Evolutionary conservation across 2,888 invertebrate species (phyloP).

Genomic region (Aporophyla lueneburgensis): DNA sequence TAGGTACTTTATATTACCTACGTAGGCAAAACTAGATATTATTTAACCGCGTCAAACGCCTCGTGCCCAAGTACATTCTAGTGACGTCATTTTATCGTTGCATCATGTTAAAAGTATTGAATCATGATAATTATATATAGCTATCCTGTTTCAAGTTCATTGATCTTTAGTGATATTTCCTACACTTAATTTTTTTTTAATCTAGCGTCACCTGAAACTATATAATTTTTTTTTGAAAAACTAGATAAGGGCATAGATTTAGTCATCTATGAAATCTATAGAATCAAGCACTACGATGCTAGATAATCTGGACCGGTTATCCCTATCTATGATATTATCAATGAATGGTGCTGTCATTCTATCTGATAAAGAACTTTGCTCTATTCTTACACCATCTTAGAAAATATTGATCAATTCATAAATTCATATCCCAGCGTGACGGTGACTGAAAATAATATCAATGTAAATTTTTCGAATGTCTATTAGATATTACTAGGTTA

Average conservation of each 20-base stretch:
- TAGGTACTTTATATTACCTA: background rate
- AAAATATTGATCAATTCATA: background rate
- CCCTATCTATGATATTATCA: background rate
- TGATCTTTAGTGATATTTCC: conserved; percentile 5
- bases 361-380: background rate
- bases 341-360: background rate
- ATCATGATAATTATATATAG: conserved; percentile 11
- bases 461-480: background rate
- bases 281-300: background rate
- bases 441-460: background rate
- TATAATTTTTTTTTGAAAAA: background rate
- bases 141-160: conserved; percentile 21
- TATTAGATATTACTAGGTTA: background rate
- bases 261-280: background rate
- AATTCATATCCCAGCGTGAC: background rate
- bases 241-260: no score
- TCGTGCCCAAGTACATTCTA: background rate
- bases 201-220: background rate
- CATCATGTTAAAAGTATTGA: conserved; percentile 13
- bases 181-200: background rate
- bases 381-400: background rate
- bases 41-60: background rate
- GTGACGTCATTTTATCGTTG: conserved; percentile 22
- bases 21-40: background rate
- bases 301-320: background rate